phyloP scores from a whole-genome alignment of 2,113 vertebrate genomes.

The Oryzias curvinotus region DNA sequence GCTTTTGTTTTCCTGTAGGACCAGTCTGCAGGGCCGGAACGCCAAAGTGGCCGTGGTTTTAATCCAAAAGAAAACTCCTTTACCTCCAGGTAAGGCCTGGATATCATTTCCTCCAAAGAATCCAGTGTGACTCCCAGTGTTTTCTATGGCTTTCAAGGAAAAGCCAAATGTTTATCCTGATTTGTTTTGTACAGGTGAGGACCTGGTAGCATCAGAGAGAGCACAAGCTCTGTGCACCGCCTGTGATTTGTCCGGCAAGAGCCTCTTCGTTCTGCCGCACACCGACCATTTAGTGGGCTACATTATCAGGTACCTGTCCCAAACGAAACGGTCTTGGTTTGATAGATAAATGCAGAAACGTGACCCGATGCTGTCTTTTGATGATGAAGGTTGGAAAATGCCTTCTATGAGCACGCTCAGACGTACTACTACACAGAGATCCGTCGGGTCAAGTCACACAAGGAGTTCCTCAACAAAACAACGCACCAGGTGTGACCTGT shows the following conservation, averaged over 20 bases:
- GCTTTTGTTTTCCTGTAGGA: slow-evolving; percentile 71
- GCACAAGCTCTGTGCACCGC: slow-evolving; percentile 90
- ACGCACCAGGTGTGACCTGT: slow-evolving; percentile 88
- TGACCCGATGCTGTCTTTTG: not conserved
- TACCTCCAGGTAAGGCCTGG: slow-evolving; percentile 87
- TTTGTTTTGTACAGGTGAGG: slow-evolving; percentile 83
- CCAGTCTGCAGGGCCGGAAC: slow-evolving; percentile 96
- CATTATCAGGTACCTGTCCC: slow-evolving; percentile 87
- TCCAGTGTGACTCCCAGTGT: no score
- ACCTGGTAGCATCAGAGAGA: slow-evolving; percentile 93
- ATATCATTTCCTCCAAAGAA: not conserved
- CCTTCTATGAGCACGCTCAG: slow-evolving; percentile 97
- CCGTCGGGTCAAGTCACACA: slow-evolving; percentile 94
- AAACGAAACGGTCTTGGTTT: not conserved
- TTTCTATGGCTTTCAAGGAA: no score
- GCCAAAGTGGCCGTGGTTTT: slow-evolving; percentile 98
- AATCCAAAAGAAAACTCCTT: slow-evolving; percentile 97
- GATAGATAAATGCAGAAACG: fast-evolving
- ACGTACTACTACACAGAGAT: slow-evolving; percentile 98
- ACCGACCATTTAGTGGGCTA: slow-evolving; percentile 98
- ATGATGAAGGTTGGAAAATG: slow-evolving; percentile 89
- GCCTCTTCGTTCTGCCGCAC: slow-evolving; percentile 94
- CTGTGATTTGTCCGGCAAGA: slow-evolving; percentile 96
- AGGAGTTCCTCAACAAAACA: slow-evolving; percentile 98
- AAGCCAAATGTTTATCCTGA: not conserved